A percentile compares a stretch with the other conserved stretches of the same genome.
Evolutionary conservation across 2,888 invertebrate species (phyloP).

Genomic region (Merodon equestris): DNA sequence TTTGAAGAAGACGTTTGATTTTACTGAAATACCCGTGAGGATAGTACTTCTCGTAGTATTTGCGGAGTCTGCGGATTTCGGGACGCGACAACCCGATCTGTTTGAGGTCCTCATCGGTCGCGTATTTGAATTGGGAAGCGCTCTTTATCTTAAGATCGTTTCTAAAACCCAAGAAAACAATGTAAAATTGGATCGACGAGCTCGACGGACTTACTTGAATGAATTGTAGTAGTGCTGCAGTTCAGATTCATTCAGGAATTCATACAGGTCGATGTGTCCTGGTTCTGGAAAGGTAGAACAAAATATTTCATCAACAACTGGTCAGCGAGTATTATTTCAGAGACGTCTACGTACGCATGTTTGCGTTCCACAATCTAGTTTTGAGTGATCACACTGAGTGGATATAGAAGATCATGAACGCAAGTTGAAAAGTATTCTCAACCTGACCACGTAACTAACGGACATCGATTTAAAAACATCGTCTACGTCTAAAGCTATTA

Average conservation of each 20-base stretch:
- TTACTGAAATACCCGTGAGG: constrained; percentile 96
- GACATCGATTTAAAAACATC: too few relatives aligned
- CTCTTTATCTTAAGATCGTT: constrained; percentile 93
- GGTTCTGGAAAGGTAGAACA: constrained; percentile 72
- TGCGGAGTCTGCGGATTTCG: constrained; percentile 95
- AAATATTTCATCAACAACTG: background rate
- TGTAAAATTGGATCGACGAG: too few relatives aligned
- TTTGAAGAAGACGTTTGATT: constrained; percentile 89
- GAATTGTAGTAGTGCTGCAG: constrained; percentile 93
- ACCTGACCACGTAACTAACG: too few relatives aligned
- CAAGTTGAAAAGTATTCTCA: too few relatives aligned
- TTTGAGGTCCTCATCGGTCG: constrained; percentile 93
- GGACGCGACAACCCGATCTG: constrained; percentile 96
- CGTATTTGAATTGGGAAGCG: constrained; percentile 94
- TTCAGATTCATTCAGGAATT: constrained; percentile 96
- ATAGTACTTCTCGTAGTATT: constrained; percentile 95
- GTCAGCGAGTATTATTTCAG: too few relatives aligned
- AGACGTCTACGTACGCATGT: too few relatives aligned
- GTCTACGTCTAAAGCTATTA: too few relatives aligned
- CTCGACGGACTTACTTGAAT: constrained; percentile 83
- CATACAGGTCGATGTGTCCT: constrained; percentile 84
- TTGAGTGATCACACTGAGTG: too few relatives aligned
- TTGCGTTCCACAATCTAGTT: too few relatives aligned
- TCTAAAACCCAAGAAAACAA: constrained; percentile 80
- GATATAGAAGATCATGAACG: too few relatives aligned